Evolutionary conservation across 2,113 vertebrate genomes (phyloP), one percentile per base, ranked within the genome.

Genomic region (Nestor notabilis): DNA sequence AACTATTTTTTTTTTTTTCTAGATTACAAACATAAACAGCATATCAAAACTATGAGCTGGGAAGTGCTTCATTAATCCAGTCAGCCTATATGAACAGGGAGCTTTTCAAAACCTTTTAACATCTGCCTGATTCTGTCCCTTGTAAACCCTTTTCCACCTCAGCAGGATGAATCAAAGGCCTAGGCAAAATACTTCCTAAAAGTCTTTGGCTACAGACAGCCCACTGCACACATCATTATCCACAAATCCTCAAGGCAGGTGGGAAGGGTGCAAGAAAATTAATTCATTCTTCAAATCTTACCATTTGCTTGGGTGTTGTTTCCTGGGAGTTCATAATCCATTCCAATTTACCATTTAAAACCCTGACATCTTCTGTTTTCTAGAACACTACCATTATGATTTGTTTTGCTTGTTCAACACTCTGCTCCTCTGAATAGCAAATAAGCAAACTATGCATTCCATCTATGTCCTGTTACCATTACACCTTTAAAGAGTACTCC

Each of bases 51-150:
- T 33, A 56, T 28, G 61, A 97, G 55, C 69, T 65, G 69, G 24
- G 56, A 93, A 96, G 29, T 76, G 72, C 31, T 46, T 90, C 77
- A 56, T 91, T 93, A 92, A 95, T 91, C 84, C 85, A 78, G 56
- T 71, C 68, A 81, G 72, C 37, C 33, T 46, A 20, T 72, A 82
- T 18, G 61, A 93, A 70, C 1, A 1, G 44, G 56, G 61, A 95
- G 56, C 80, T 89, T 92, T 95, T 69, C 83, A 92, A 97, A 94
- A 75, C 68, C 85, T 90, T 95, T 92, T 77, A 87, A 83, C 79
- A 90, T 93, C 71, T 94, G 82, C 46, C 79, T 77, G 53, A 66
- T 74, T 90, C 68, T 72, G 61, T 88, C 44, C 58, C 75, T 53
- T 88, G 31, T 82, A 94, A 93, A 93, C 90, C 89, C 60, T 84